Conservation (phyloP, 2,113 vertebrate species). For the Indicator maculatus region DNA sequence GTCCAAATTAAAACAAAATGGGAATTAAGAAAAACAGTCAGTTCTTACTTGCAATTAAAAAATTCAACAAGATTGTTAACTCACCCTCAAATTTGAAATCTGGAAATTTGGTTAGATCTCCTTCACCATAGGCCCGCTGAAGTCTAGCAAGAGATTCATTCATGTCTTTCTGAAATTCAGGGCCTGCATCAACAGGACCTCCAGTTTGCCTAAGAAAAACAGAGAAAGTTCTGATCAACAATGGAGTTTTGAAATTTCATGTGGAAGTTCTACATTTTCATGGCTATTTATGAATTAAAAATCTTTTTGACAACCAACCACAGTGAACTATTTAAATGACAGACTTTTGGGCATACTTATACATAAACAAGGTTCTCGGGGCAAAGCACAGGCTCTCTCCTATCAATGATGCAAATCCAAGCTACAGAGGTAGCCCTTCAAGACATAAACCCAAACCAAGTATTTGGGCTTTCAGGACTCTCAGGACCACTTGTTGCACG, state of each 20-base stretch:
- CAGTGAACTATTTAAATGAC: not conserved
- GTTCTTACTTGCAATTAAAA: not conserved
- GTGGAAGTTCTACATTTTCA: not conserved
- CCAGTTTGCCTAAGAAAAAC: conserved; percentile 77
- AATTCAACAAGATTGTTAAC: not conserved
- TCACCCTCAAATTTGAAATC: conserved; percentile 90
- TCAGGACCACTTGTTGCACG: not conserved
- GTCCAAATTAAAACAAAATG: not conserved
- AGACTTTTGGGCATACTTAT: not conserved
- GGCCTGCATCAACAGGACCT: conserved; percentile 85
- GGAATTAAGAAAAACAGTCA: not conserved
- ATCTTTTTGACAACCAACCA: not conserved
- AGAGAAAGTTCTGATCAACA: not conserved
- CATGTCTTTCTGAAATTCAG: conserved; percentile 86
- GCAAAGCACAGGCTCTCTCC: not conserved
- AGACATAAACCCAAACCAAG: not conserved
- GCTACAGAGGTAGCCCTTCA: not conserved
- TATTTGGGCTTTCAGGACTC: not conserved
- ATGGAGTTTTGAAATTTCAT: not conserved
- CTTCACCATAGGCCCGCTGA: conserved; percentile 87
- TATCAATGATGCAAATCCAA: not conserved
- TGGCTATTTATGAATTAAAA: not conserved
- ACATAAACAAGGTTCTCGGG: not conserved
- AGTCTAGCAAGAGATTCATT: conserved; percentile 85
- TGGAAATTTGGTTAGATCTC: conserved; percentile 89